Evolutionary conservation across 2,113 vertebrate species (phyloP).

Genomic region (Cercopithecus mona): DNA sequence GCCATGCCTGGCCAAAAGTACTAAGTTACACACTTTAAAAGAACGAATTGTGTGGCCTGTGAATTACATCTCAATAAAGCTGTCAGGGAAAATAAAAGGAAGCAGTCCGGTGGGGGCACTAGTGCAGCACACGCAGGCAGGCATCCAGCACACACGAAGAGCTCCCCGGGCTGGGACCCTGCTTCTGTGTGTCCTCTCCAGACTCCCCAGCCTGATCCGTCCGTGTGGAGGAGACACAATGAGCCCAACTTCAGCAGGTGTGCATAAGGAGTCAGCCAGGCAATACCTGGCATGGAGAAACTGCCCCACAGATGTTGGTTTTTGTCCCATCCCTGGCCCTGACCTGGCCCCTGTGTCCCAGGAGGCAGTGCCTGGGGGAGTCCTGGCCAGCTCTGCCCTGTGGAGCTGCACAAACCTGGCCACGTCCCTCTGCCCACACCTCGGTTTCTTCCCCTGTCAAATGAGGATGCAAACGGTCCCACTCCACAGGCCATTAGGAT

Average conservation of each 20-base stretch:
- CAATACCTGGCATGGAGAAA: background rate
- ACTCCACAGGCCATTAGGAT: background rate
- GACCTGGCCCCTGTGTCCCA: background rate
- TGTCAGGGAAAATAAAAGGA: background rate
- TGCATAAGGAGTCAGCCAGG: background rate
- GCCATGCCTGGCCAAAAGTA: background rate
- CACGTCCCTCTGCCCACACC: background rate
- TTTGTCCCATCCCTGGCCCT: no score
- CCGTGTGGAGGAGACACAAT: background rate
- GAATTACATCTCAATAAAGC: background rate
- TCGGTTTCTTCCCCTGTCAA: background rate
- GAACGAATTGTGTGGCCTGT: background rate
- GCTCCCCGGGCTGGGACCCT: rapidly evolving
- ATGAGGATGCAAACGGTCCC: no score
- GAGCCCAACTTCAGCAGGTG: background rate
- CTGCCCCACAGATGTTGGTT: no score
- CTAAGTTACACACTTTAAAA: background rate
- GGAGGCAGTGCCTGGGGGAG: background rate
- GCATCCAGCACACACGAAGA: background rate
- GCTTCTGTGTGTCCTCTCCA: rapidly evolving
- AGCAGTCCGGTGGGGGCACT: background rate
- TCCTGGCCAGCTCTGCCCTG: background rate
- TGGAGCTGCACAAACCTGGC: background rate
- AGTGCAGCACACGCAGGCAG: rapidly evolving
- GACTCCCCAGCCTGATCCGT: background rate